Base-by-base conservation (phyloP, 1,140 invertebrate species). In the Cyphomyrmex costatus region DNA sequence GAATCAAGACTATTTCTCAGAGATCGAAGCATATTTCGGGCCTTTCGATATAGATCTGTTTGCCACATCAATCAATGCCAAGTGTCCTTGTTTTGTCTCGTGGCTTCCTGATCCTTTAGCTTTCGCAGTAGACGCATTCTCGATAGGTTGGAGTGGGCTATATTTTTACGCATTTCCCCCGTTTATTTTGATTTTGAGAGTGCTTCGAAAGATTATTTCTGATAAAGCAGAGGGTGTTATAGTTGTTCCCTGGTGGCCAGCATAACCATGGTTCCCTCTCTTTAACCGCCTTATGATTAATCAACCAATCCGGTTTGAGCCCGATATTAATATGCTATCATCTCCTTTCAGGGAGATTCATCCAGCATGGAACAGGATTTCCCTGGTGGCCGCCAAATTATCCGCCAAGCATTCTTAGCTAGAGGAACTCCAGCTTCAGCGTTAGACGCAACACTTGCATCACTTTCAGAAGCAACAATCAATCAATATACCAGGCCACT, bases 311-410 rank as follows among this genome's bases (percentile, higher is more conserved):
- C 8, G 3, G 0, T 66, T 85, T 27, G 46, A 58, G 27, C 71
- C 51, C 0, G 16, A 46, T 2, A 42, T 51, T 65, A n/a, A 83
- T 0, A 49, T 51, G n/a, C 33, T 84, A n/a, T 30, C 63, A 6
- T 71, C 66, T 16, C 21, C 8, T 74, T 73, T 63, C 14, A 84
- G 70, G 4, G 14, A 73, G 0, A 1, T n/a, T 6, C 46, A 77
- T 4, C 71, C 60, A 7, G 16, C 24, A 0, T 33, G 14, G 42
- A 53, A 7, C 2, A 60, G 19, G 4, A 71, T 76, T 85, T 60
- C 33, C 42, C 70, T 85, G 63, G 46, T 42, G 14, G 49, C 51
- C 30, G 71, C 58, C 12, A 77, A 0, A 56, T 73, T 85, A 63
- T 85, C 42, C 14, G 61, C n/a, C 36, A 73, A 24, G 82, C 61